Conservation (phyloP, 2,888 invertebrate species). For the Eupithecia inturbata region DNA sequence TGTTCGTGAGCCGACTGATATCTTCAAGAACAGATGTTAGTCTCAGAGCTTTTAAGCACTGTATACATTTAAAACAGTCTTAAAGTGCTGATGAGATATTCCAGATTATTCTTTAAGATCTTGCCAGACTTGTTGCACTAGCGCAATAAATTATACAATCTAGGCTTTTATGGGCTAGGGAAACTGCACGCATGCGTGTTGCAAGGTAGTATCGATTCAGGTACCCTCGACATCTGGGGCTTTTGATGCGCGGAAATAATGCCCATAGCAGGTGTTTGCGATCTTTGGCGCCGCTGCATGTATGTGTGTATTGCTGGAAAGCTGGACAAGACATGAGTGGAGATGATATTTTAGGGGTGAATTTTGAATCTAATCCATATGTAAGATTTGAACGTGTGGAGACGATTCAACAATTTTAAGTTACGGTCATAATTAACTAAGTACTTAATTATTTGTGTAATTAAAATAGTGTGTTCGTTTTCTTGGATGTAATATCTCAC, state of each 20-base stretch:
- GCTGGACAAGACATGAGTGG: not conserved
- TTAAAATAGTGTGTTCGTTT: not conserved
- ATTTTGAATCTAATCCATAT: not conserved
- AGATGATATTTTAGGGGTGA: not conserved
- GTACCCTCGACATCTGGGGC: constrained; percentile 6
- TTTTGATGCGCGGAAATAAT: not conserved
- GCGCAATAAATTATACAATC: not conserved
- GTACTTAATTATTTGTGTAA: not conserved
- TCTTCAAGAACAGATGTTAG: not conserved
- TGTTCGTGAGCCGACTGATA: not conserved
- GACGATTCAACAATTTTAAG: no score
- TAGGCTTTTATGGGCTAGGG: not conserved
- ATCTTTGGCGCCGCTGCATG: not conserved
- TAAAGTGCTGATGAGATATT: not conserved
- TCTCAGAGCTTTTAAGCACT: not conserved
- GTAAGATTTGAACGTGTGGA: not conserved
- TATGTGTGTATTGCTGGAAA: not conserved
- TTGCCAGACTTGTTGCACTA: not conserved
- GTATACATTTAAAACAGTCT: not conserved
- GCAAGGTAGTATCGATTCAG: constrained; percentile 16
- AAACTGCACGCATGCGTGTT: constrained; percentile 15
- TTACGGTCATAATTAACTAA: not conserved
- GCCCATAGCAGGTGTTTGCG: not conserved
- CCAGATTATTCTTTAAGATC: not conserved
- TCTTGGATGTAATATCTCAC: not conserved